Percentiles rank a stretch among this genome's conserved stretches.
Conservation (phyloP, 2,888 invertebrate genomes). For the Drosophila fulvimacula region DNA sequence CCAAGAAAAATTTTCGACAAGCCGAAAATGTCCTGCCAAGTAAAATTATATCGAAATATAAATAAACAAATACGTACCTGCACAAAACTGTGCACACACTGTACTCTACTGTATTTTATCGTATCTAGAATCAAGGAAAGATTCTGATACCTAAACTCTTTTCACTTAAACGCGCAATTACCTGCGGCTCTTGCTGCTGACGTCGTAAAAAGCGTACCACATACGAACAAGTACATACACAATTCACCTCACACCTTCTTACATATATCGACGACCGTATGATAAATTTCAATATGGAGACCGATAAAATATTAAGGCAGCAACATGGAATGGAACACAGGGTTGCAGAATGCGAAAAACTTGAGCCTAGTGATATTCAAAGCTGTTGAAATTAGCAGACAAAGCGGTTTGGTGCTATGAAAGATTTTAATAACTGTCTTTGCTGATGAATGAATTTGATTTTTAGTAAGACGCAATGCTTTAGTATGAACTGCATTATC, state of each 20-base stretch:
- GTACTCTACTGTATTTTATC: background rate
- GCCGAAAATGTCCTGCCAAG: slow-evolving; percentile 37
- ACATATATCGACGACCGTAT: slow-evolving; percentile 36
- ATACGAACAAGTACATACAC: slow-evolving; percentile 33
- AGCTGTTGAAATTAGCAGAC: background rate
- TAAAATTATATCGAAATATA: background rate
- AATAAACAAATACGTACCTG: slow-evolving; percentile 29
- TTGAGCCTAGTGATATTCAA: slow-evolving; percentile 42
- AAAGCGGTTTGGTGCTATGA: background rate
- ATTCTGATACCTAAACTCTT: slow-evolving; percentile 17
- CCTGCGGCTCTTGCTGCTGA: slow-evolving; percentile 30
- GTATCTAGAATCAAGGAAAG: background rate
- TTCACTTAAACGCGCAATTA: slow-evolving; percentile 32
- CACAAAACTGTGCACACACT: background rate
- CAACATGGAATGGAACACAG: slow-evolving; percentile 65
- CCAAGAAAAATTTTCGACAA: slow-evolving; percentile 6
- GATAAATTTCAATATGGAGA: slow-evolving; percentile 58
- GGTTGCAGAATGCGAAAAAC: slow-evolving; percentile 38
- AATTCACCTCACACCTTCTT: slow-evolving; percentile 15
- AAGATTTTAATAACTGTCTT: background rate
- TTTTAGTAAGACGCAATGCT: background rate
- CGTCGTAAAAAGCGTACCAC: slow-evolving; percentile 38
- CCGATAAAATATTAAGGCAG: slow-evolving; percentile 48
- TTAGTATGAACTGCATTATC: background rate
- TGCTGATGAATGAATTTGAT: background rate